phyloP scores from a whole-genome alignment of 2,888 invertebrate genomes.

The Conus canariensis region DNA sequence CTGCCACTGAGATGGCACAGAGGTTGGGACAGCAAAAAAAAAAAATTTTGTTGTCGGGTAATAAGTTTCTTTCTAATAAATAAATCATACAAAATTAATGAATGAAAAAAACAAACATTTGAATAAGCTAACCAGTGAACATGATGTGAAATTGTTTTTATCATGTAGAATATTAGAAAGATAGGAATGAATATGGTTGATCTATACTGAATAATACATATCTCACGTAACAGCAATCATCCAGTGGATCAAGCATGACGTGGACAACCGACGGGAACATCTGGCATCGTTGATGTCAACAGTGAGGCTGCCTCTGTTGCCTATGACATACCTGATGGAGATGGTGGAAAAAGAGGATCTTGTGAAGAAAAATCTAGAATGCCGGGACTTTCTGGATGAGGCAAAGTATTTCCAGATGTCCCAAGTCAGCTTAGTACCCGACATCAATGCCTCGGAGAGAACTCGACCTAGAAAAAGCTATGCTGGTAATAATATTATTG shows the following conservation, averaged over 20 bases:
- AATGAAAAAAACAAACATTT: too few relatives aligned
- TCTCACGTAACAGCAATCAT: slow-evolving; percentile 69
- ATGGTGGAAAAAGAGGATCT: slow-evolving; percentile 74
- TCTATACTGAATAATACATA: too few relatives aligned
- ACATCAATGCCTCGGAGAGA: slow-evolving; percentile 68
- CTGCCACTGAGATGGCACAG: too few relatives aligned
- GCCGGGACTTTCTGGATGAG: slow-evolving; percentile 79
- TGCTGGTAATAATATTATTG: slow-evolving; percentile 71
- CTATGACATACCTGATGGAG: slow-evolving; percentile 75
- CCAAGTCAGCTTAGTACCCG: slow-evolving; percentile 72
- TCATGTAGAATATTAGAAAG: too few relatives aligned
- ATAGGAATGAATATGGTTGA: too few relatives aligned
- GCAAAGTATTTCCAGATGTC: slow-evolving; percentile 79
- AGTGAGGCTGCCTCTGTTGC: slow-evolving; percentile 78
- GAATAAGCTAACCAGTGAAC: too few relatives aligned
- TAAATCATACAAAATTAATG: too few relatives aligned
- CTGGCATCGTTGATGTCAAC: slow-evolving; percentile 72
- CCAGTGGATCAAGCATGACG: slow-evolving; percentile 78
- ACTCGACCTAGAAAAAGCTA: slow-evolving; percentile 79
- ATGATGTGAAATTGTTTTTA: too few relatives aligned
- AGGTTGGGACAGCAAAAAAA: too few relatives aligned
- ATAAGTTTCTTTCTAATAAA: too few relatives aligned
- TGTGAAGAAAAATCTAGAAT: slow-evolving; percentile 71
- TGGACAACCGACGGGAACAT: slow-evolving; percentile 65
- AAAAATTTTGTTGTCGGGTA: too few relatives aligned